These are phyloP conservation scores for Prionailurus bengalensis DNA, from an alignment of 2,113 vertebrate species.

Conservation along the genomic window DNA sequence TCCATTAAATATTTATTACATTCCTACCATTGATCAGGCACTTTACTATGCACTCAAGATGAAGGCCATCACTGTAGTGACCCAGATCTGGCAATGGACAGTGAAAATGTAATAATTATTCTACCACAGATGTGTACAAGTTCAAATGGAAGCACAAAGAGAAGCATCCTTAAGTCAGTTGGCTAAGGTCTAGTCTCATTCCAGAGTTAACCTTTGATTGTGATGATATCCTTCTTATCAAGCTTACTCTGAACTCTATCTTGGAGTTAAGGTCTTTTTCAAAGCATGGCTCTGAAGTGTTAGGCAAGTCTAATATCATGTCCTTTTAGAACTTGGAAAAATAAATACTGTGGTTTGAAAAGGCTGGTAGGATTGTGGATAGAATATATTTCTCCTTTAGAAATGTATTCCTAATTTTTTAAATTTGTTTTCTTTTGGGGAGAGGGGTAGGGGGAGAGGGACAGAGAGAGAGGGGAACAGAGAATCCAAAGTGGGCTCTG, in stretches of 20 bases:
- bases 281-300: background rate
- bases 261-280: background rate
- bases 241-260: background rate
- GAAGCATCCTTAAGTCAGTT: background rate
- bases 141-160: background rate
- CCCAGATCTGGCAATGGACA: background rate
- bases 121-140: background rate
- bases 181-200: background rate
- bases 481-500: too few relatives aligned
- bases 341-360: background rate
- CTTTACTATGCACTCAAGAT: background rate
- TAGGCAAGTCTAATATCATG: background rate
- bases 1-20: conserved; percentile 13
- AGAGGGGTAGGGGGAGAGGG: too few relatives aligned
- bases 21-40: background rate
- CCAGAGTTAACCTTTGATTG: background rate
- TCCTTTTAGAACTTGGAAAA: background rate
- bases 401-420: background rate
- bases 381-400: background rate
- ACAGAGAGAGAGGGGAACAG: too few relatives aligned
- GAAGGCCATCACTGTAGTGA: background rate
- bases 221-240: background rate
- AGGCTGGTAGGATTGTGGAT: background rate
- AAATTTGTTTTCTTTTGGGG: too few relatives aligned
- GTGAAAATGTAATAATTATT: background rate